phyloP scores from a whole-genome alignment of 37 sponge, comb jelly and placozoan species.

The Theonella swinhoei region DNA sequence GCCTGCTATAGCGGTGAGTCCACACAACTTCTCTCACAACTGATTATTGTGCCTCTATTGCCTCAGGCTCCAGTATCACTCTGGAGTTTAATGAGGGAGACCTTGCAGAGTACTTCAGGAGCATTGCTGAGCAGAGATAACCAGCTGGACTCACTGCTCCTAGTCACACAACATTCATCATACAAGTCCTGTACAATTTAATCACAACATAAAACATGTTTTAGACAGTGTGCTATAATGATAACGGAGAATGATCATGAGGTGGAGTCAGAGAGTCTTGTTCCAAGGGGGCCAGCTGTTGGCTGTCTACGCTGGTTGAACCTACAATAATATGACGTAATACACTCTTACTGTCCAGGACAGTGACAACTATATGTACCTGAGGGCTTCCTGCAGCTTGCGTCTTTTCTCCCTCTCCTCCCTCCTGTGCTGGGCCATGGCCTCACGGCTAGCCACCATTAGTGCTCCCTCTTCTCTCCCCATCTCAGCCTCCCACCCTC shows the following conservation, averaged over 20 bases:
- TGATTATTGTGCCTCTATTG: not conserved
- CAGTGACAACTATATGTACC: not conserved
- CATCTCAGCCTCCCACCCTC: slow-evolving; percentile 38
- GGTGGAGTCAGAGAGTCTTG: not conserved
- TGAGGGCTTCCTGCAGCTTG: slow-evolving; percentile 1
- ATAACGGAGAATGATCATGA: not conserved
- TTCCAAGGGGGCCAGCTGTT: not conserved
- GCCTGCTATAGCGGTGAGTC: slow-evolving; percentile 76
- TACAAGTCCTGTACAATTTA: not conserved
- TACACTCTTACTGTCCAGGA: no score
- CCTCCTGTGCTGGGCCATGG: slow-evolving; percentile 22
- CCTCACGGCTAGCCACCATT: not conserved
- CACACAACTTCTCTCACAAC: not conserved
- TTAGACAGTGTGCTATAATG: not conserved
- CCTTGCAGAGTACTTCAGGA: slow-evolving; percentile 54
- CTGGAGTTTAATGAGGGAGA: slow-evolving; percentile 82
- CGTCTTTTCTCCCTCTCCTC: slow-evolving; percentile 32
- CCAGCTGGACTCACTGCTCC: not conserved
- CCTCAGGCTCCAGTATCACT: slow-evolving; percentile 55
- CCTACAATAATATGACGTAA: not conserved
- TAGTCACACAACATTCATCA: not conserved
- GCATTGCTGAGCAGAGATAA: slow-evolving; percentile 12
- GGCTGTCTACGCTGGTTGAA: not conserved
- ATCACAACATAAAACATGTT: no score
- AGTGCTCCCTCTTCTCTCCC: slow-evolving; percentile 16